Conservation (phyloP, 2,888 invertebrate genomes). For the Leptopilina syphax region DNA sequence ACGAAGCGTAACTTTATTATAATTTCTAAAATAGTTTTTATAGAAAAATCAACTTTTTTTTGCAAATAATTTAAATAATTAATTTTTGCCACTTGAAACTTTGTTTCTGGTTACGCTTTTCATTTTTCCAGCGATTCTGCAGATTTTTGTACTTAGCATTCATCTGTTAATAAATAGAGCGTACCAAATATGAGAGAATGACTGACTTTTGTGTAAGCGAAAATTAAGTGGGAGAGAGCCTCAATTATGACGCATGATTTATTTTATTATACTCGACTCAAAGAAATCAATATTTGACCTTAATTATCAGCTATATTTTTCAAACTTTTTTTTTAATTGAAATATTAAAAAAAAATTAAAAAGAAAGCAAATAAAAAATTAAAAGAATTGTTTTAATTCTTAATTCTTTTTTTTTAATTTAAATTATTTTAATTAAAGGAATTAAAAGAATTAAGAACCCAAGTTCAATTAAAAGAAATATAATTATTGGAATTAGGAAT, state of each 20-base stretch:
- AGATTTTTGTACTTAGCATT: slow-evolving; percentile 33
- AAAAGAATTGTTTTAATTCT: background rate
- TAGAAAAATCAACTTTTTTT: slow-evolving; percentile 8
- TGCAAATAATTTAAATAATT: slow-evolving; percentile 1
- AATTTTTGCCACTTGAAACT: slow-evolving; percentile 25
- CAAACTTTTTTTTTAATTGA: no score
- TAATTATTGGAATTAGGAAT: no score
- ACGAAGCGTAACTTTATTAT: slow-evolving; percentile 16
- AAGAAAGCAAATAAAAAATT: background rate
- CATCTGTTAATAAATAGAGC: slow-evolving; percentile 31
- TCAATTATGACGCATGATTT: slow-evolving; percentile 37
- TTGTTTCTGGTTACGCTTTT: background rate
- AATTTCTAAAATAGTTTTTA: background rate
- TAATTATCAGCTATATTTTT: no score
- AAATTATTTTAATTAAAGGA: no score
- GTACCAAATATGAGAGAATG: slow-evolving; percentile 35
- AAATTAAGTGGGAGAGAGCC: slow-evolving; percentile 35
- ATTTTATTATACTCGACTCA: background rate
- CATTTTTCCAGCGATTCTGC: slow-evolving; percentile 7
- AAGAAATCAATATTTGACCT: no score
- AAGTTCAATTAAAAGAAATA: no score
- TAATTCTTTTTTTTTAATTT: background rate
- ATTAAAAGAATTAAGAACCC: no score
- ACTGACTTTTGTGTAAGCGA: slow-evolving; percentile 18
- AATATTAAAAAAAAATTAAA: no score